A percentile compares a stretch with the other conserved stretches of the same genome.
These are phyloP conservation scores for Zhengitettix transpicula DNA, from an alignment of 2,888 invertebrate species.

Conservation along the genomic window DNA sequence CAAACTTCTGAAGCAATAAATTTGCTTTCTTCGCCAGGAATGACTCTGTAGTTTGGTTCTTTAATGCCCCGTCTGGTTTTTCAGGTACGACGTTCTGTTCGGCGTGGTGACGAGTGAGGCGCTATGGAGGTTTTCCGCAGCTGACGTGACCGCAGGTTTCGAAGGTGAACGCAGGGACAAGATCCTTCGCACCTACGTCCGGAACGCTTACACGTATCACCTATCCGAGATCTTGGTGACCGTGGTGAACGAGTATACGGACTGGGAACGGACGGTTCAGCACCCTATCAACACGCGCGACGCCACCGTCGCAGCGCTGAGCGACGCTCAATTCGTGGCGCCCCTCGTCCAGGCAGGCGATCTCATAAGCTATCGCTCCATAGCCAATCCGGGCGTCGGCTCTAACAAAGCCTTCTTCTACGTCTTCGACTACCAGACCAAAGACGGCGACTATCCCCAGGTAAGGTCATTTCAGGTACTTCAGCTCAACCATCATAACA, in stretches of 20 bases:
- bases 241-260: constrained; percentile 92
- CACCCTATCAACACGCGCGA: constrained; percentile 79
- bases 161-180: constrained; percentile 76
- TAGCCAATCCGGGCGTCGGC: constrained; percentile 1
- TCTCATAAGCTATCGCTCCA: constrained; percentile 39
- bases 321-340: constrained; percentile 87
- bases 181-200: constrained; percentile 70
- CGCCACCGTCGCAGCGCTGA: constrained; percentile 77
- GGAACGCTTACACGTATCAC: constrained; percentile 90
- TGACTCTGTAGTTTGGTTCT: too few relatives aligned
- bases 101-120: constrained; percentile 86
- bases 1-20: too few relatives aligned
- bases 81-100: constrained; percentile 61
- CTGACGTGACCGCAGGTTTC: constrained; percentile 61
- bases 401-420: constrained; percentile 60
- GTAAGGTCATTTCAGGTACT: too few relatives aligned
- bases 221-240: constrained; percentile 92
- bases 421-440: constrained; percentile 83
- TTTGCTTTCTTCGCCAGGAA: too few relatives aligned
- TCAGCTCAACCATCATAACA: too few relatives aligned
- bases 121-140: constrained; percentile 76
- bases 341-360: constrained; percentile 77
- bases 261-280: constrained; percentile 86
- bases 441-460: constrained; percentile 75
- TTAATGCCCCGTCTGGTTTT: too few relatives aligned